Evolutionary conservation across 2,888 invertebrate genomes (phyloP).

Genomic region (Trachelus stipa): DNA sequence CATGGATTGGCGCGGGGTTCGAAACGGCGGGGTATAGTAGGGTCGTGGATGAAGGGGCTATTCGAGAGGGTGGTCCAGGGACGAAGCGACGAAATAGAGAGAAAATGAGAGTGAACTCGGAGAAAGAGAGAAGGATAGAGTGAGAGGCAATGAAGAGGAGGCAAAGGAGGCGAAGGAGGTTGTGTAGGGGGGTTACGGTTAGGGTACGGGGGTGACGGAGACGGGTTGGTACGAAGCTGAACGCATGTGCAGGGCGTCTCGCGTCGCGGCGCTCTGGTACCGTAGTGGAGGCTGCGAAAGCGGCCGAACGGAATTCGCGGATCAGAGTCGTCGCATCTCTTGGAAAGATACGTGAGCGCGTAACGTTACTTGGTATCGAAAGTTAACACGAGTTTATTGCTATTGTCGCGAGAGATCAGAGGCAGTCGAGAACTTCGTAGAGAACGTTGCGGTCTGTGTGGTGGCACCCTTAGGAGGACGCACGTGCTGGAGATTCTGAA

Average conservation of each 20-base stretch:
- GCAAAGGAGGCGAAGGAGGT: slow-evolving; percentile 20
- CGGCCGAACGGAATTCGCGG: slow-evolving; percentile 62
- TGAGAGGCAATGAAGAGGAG: slow-evolving; percentile 9
- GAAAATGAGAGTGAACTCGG: slow-evolving; percentile 21
- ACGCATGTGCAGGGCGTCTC: slow-evolving; percentile 67
- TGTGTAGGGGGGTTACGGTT: slow-evolving; percentile 37
- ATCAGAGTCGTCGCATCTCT: slow-evolving; percentile 65
- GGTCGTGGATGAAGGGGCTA: slow-evolving; percentile 11
- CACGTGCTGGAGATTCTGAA: not conserved
- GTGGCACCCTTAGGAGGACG: not conserved
- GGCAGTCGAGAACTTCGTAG: not conserved
- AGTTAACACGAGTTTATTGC: not conserved
- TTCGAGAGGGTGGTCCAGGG: slow-evolving; percentile 2
- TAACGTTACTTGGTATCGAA: not conserved
- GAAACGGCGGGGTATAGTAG: slow-evolving; percentile 8
- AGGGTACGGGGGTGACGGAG: slow-evolving; percentile 27
- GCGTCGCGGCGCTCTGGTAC: slow-evolving; percentile 63
- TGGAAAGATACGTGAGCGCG: slow-evolving; percentile 52
- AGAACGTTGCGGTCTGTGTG: not conserved
- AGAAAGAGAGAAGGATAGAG: slow-evolving; percentile 1
- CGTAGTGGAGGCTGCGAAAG: slow-evolving; percentile 63
- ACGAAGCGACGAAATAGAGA: slow-evolving; percentile 19
- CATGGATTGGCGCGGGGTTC: slow-evolving; percentile 10
- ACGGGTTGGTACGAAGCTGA: slow-evolving; percentile 51
- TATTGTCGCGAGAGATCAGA: not conserved